phyloP scores from a whole-genome alignment of 2,888 invertebrate species.

The Spisula subtruncata region DNA sequence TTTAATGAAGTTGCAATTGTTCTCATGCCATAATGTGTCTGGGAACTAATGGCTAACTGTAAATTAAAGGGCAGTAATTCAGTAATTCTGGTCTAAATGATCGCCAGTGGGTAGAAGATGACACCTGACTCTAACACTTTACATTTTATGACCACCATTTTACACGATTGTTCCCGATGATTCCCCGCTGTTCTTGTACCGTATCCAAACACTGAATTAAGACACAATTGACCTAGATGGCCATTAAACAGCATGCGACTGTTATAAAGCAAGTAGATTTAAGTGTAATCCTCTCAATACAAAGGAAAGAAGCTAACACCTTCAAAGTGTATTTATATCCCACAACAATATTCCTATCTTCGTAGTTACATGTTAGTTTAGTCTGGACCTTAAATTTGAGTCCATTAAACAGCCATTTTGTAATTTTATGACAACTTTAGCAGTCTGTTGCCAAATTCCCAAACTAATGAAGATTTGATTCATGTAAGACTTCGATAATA shows the following conservation, averaged over 20 bases:
- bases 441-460: slow-evolving; percentile 51
- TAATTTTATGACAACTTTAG: slow-evolving; percentile 42
- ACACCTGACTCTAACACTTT: slow-evolving; percentile 38
- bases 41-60: neutral
- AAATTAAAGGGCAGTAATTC: slow-evolving; percentile 49
- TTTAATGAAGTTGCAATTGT: neutral
- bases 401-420: slow-evolving; percentile 30
- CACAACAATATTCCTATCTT: slow-evolving; percentile 24
- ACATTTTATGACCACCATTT: slow-evolving; percentile 42
- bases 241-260: slow-evolving; percentile 40
- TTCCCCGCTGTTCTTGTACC: slow-evolving; percentile 31
- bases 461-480: slow-evolving; percentile 35
- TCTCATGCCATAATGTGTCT: neutral
- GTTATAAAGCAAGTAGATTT: slow-evolving; percentile 28
- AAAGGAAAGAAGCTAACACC: slow-evolving; percentile 40
- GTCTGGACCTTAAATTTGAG: slow-evolving; percentile 35
- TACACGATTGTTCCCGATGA: slow-evolving; percentile 39
- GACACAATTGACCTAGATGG: slow-evolving; percentile 48
- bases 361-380: slow-evolving; percentile 40
- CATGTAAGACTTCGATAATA: neutral
- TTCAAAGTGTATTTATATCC: slow-evolving; percentile 24
- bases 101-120: slow-evolving; percentile 27
- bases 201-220: slow-evolving; percentile 45
- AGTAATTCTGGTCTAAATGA: slow-evolving; percentile 31
- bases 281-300: slow-evolving; percentile 34